Evolutionary conservation across 2,888 invertebrate species (phyloP).

Genomic region (Drosophila limbata): DNA sequence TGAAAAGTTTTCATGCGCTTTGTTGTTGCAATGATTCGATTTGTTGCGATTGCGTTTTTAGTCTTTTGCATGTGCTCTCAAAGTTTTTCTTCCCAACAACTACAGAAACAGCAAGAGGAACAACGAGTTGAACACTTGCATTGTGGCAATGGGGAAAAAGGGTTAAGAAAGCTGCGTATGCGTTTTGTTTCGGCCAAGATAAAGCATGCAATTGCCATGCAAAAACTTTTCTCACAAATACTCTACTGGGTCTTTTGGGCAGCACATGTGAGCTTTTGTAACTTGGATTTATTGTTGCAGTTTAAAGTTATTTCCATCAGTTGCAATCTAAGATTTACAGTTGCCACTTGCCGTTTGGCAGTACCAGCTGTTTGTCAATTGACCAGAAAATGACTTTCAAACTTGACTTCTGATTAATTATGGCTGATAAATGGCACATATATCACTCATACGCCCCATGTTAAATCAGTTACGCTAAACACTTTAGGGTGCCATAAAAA

Average conservation of each 20-base stretch:
- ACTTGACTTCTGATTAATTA: slow-evolving; percentile 59
- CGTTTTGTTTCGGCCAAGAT: slow-evolving; percentile 60
- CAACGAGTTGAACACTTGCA: slow-evolving; percentile 1
- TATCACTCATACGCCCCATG: slow-evolving; percentile 56
- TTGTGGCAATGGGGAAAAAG: slow-evolving; percentile 5
- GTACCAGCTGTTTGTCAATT: slow-evolving; percentile 63
- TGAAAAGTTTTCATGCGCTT: slow-evolving; percentile 73
- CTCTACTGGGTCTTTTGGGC: slow-evolving; percentile 43
- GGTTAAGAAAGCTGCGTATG: slow-evolving; percentile 39
- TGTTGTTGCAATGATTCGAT: slow-evolving; percentile 76
- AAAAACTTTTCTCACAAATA: slow-evolving; percentile 62
- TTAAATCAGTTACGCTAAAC: slow-evolving; percentile 39
- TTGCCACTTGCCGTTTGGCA: slow-evolving; percentile 23
- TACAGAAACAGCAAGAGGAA: background rate
- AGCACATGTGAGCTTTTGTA: slow-evolving; percentile 34
- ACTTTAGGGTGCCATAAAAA: slow-evolving; percentile 22
- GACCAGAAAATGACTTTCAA: slow-evolving; percentile 54
- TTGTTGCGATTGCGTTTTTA: slow-evolving; percentile 80
- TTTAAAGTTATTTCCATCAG: slow-evolving; percentile 61
- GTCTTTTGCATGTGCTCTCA: slow-evolving; percentile 77
- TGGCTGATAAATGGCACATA: slow-evolving; percentile 36
- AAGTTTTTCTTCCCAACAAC: slow-evolving; percentile 44
- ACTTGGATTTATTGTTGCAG: slow-evolving; percentile 66
- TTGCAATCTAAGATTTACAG: slow-evolving; percentile 23
- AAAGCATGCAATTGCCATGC: slow-evolving; percentile 73